Base-by-base conservation (phyloP, 2,797 vertebrate genomes). In the Danio tinwini region DNA sequence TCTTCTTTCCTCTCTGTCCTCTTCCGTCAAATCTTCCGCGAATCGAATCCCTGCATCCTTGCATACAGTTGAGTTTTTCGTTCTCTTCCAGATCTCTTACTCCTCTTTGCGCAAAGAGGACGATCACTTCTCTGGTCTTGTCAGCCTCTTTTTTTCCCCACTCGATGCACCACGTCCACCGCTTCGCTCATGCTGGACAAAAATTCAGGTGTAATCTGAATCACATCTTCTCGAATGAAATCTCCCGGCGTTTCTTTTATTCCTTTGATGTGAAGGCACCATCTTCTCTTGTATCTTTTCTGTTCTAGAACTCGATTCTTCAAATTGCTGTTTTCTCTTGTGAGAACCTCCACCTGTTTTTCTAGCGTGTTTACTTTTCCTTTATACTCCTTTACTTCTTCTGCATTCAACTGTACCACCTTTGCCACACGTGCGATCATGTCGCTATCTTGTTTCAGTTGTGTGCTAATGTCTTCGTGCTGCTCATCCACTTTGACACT, bases 401-500 rank as follows among this genome's bases (percentile, higher is more conserved):
- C n/a, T n/a, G n/a, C n/a, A n/a, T n/a, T n/a, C n/a, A n/a, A n/a
- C n/a, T n/a, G n/a, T n/a, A n/a, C n/a, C n/a, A n/a, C 14, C 52
- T 77, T 77, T 42, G 49, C 63, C 1, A 78, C 45, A 8, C 12
- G 42, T 9, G 76, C 47, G 16, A 69, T 53, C 64, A 77, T 68
- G 49, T 64, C 42, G 14, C 64, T 61, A 5, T 78, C 53, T 5
- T 72, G 69, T 40, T 72, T 53, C 19, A 71, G n/a, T 21, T 55
- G 29, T 16, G 12, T 37, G 7, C 69, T 72, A 44, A 72, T 29
- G 2, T 72, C 69, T n/a, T 56, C 52, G 2, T 55, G 17, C 29
- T 55, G 52, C 14, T 56, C 7, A 5, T 72, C 52, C 5, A 72
- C 69, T 42, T 55, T 39, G 11, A 16, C 17, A n/a, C 52, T 37